Evolutionary conservation across 2,888 invertebrate species (phyloP).

Genomic region (Steromphala cineraria): DNA sequence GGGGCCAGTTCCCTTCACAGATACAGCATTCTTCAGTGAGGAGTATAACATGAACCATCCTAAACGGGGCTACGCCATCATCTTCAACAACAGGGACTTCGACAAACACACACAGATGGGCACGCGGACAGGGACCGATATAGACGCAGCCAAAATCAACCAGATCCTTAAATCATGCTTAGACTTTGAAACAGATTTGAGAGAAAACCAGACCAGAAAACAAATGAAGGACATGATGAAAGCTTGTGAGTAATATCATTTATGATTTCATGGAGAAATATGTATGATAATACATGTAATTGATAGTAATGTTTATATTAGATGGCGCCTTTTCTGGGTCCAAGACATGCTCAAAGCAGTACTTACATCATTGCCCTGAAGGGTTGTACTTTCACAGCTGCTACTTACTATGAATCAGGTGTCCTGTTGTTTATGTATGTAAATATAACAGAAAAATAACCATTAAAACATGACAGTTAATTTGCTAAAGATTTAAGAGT

Average conservation of each 20-base stretch:
- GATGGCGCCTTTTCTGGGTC: too few relatives aligned
- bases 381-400: too few relatives aligned
- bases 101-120: conserved; percentile 73
- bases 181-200: conserved; percentile 83
- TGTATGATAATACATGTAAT: too few relatives aligned
- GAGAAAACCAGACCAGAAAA: conserved; percentile 80
- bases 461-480: too few relatives aligned
- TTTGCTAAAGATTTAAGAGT: too few relatives aligned
- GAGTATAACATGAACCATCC: conserved; percentile 91
- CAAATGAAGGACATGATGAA: conserved; percentile 83
- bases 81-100: conserved; percentile 93
- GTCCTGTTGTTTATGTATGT: too few relatives aligned
- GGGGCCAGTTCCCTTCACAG: conserved; percentile 29
- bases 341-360: too few relatives aligned
- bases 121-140: conserved; percentile 85
- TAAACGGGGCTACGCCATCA: conserved; percentile 87
- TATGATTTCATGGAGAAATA: too few relatives aligned
- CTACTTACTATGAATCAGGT: too few relatives aligned
- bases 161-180: conserved; percentile 79
- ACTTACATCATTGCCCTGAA: too few relatives aligned
- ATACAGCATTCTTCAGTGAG: conserved; percentile 50
- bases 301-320: neutral
- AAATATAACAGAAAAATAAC: too few relatives aligned
- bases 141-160: conserved; percentile 86
- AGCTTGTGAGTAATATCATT: conserved; percentile 76